Evolutionary conservation across 2,888 invertebrate genomes (phyloP).

Genomic region (Hoplodrina ambigua): DNA sequence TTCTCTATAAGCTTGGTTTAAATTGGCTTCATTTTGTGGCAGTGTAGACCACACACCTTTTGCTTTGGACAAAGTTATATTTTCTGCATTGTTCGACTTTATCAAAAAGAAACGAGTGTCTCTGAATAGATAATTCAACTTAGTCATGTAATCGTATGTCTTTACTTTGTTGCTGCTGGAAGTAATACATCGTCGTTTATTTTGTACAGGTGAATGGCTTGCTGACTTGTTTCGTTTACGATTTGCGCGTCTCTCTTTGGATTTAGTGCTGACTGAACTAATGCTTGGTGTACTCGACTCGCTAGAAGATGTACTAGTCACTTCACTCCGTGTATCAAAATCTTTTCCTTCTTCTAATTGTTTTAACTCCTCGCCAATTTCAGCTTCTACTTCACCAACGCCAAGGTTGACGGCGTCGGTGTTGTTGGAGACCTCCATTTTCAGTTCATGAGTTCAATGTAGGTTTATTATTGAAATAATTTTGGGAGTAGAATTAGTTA

Average conservation of each 20-base stretch:
- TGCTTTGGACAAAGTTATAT: constrained; percentile 97
- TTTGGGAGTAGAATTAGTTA: constrained; percentile 23
- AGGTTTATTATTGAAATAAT: constrained; percentile 24
- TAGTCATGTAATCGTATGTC: constrained; percentile 96
- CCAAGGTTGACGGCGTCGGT: constrained; percentile 92
- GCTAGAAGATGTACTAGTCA: constrained; percentile 95
- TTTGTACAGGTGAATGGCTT: constrained; percentile 83
- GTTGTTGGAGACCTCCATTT: constrained; percentile 89
- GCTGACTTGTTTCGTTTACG: constrained; percentile 89
- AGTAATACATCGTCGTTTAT: constrained; percentile 80
- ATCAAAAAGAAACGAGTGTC: constrained; percentile 98
- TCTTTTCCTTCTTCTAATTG: constrained; percentile 93
- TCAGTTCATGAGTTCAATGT: constrained; percentile 67
- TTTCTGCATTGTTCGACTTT: constrained; percentile 99
- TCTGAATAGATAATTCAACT: constrained; percentile 97
- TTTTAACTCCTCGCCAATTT: constrained; percentile 95
- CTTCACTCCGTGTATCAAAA: constrained; percentile 97
- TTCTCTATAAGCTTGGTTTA: constrained; percentile 98
- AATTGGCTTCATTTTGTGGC: constrained; percentile 98
- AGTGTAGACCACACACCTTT: constrained; percentile 99
- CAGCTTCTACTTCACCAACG: constrained; percentile 92
- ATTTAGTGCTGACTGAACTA: constrained; percentile 94
- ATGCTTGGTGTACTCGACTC: constrained; percentile 94
- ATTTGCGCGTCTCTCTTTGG: constrained; percentile 89
- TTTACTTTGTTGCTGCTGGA: constrained; percentile 87